Evolutionary conservation across 1,140 invertebrate species (phyloP).

Genomic region (Pentalonia nigronervosa): DNA sequence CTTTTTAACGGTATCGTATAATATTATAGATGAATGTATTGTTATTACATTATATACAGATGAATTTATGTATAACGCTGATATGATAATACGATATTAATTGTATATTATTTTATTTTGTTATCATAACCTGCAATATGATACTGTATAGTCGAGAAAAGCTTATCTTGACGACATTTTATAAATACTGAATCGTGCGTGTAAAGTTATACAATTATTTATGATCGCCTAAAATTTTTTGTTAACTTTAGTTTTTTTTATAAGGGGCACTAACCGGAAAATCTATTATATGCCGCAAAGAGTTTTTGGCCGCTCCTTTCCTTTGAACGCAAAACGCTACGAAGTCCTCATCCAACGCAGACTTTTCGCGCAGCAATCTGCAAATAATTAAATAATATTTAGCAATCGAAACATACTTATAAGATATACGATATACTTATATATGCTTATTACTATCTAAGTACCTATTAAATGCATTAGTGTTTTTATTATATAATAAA

Average conservation of each 20-base stretch:
- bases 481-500: background rate
- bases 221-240: no score
- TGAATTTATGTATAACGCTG: no score
- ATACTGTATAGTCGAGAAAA: no score
- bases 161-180: no score
- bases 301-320: constrained; percentile 64
- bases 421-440: background rate
- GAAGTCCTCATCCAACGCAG: constrained; percentile 65
- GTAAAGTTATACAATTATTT: no score
- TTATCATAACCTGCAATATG: no score
- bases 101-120: no score
- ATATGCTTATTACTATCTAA: background rate
- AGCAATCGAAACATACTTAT: background rate
- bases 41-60: no score
- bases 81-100: no score
- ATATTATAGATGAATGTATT: no score
- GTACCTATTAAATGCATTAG: background rate
- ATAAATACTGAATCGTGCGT: no score
- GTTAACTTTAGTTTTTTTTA: background rate
- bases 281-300: constrained; percentile 64
- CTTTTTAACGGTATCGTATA: no score
- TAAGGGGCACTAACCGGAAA: constrained; percentile 65
- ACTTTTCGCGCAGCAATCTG: constrained; percentile 65
- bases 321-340: constrained; percentile 65
- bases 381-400: constrained; percentile 28